Percentiles rank a stretch among this genome's conserved stretches.
These are phyloP conservation scores for Sarcophaga variegata DNA, from an alignment of 2,888 invertebrate species.

Conservation along the genomic window DNA sequence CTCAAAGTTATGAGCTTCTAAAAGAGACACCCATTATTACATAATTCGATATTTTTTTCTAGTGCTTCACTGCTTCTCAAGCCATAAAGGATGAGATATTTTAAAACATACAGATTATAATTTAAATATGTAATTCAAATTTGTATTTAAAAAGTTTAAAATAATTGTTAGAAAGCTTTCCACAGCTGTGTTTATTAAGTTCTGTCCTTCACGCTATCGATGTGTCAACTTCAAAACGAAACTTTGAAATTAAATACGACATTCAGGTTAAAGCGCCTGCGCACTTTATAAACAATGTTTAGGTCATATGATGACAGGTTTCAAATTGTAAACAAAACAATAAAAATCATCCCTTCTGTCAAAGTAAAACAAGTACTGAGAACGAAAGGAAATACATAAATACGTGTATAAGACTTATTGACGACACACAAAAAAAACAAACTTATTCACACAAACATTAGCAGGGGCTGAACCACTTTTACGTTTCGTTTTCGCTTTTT, in stretches of 20 bases:
- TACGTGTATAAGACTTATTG: constrained; percentile 30
- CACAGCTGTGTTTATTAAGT: neutral
- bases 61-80: no score
- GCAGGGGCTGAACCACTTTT: constrained; percentile 60
- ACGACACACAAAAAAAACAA: constrained; percentile 46
- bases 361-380: constrained; percentile 12
- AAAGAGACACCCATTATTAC: no score
- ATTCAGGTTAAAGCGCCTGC: constrained; percentile 48
- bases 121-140: no score
- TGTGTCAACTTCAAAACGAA: no score
- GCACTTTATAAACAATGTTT: constrained; percentile 14
- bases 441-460: constrained; percentile 19
- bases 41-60: no score
- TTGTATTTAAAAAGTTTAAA: no score
- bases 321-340: constrained; percentile 67
- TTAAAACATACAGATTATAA: no score
- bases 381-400: constrained; percentile 30
- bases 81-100: no score
- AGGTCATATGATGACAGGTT: constrained; percentile 68
- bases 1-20: no score
- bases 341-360: constrained; percentile 64
- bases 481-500: constrained; percentile 12
- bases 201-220: no score
- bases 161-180: neutral
- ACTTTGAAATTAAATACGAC: constrained; percentile 2